Conservation (phyloP, 2,113 vertebrate genomes). For the Mesitornis unicolor region DNA sequence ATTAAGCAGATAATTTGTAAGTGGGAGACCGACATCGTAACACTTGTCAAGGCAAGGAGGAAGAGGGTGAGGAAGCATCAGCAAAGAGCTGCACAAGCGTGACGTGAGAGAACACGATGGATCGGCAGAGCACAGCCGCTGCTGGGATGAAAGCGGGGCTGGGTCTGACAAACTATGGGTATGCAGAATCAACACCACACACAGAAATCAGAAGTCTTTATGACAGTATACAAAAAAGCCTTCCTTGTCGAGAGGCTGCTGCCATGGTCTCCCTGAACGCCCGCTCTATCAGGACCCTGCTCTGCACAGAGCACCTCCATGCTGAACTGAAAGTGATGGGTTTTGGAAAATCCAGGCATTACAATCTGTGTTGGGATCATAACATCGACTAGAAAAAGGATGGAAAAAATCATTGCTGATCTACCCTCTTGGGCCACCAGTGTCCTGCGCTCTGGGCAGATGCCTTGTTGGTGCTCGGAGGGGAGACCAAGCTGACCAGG, state of each 20-base stretch:
- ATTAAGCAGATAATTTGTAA: background rate
- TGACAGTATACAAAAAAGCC: background rate
- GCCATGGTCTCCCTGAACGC: fast-evolving
- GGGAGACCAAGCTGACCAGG: background rate
- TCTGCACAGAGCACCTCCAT: background rate
- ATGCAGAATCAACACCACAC: background rate
- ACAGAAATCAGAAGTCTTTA: background rate
- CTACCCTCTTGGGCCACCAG: background rate
- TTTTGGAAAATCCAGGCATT: background rate
- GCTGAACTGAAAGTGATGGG: fast-evolving
- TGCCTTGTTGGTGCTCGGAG: background rate
- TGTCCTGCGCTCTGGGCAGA: background rate
- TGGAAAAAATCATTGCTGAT: background rate
- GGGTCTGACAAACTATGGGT: background rate
- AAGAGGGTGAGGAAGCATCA: background rate
- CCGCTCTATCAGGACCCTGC: background rate
- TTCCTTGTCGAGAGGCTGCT: background rate
- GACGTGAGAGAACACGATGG: background rate
- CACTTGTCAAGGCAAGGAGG: background rate
- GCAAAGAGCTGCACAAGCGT: background rate
- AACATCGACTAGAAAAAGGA: background rate
- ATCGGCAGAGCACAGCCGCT: background rate
- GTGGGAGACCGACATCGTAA: background rate
- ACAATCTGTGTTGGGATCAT: background rate
- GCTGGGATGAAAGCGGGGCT: background rate